Evolutionary conservation across 2,797 vertebrate species (phyloP), one percentile per base, ranked within the genome.

Genomic region (Platalea minor): DNA sequence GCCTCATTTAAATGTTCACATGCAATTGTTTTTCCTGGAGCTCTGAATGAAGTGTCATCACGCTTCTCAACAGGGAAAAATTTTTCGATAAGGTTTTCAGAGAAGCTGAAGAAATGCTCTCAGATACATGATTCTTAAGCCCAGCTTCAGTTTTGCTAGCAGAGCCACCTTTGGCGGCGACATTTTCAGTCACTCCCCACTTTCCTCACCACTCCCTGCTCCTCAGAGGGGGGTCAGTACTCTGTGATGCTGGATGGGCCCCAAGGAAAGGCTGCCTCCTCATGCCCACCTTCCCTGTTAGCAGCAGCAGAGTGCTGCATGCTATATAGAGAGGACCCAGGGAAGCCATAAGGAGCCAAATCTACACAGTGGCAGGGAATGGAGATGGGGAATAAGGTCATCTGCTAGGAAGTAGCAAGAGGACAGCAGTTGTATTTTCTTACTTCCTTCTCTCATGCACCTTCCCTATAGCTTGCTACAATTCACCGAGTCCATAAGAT

Each of bases 171-270:
- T 79, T 78, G 59, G 67, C 4, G 1, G 35, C 37, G n/a, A 63
- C 0, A 0, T 77, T 65, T 91, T 74, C 2, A 0, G 0, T 37
- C 46, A 85, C 6, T 4, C 15, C 24, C 21, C 0, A 2, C 67
- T 91, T 80, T 74, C 57, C n/a, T 85, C 54, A 56, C 50, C 28
- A 12, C 23, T 57, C 25, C n/a, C 16, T 3, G 9, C 41, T 64
- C 64, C 64, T 65, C 35, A 35, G n/a, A 77, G 35, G 3, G 13
- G n/a, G 17, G 10, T 53, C 31, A 46, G 37, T 68, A 53, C 20
- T 41, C 50, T 48, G 10, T 86, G 69, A 77, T 0, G 9, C 31
- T 21, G 57, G 65, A 45, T 12, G 29, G 31, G 11, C 19, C 50
- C 51, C 3, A 5, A 82, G 28, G 64, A 88, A 78, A 78, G 2